These are phyloP conservation scores for Augochlora pura DNA, from an alignment of 1,140 invertebrate genomes.

Conservation along the genomic window DNA sequence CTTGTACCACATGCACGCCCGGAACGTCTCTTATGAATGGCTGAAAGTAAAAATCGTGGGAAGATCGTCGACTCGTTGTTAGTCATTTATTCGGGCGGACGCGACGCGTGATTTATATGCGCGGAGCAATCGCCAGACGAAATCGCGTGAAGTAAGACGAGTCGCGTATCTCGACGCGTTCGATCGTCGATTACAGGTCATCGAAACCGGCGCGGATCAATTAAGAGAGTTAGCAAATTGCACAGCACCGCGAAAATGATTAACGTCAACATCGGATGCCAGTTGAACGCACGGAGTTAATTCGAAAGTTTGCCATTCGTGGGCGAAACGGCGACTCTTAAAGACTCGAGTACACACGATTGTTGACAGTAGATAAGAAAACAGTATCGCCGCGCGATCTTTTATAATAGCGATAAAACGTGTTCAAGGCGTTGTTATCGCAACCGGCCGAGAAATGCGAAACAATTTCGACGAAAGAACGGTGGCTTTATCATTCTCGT, in stretches of 20 bases:
- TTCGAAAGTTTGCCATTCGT: constrained; percentile 1
- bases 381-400: neutral
- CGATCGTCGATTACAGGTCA: neutral
- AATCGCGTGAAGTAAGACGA: neutral
- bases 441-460: neutral
- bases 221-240: constrained; percentile 23
- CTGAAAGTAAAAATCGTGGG: constrained; percentile 55
- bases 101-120: neutral
- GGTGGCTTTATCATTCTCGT: too few relatives aligned
- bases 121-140: neutral
- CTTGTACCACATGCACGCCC: constrained; percentile 48
- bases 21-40: constrained; percentile 1
- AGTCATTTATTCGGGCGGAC: neutral
- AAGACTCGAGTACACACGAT: neutral
- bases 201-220: neutral
- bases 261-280: neutral
- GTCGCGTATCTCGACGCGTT: neutral
- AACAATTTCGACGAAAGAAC: too few relatives aligned
- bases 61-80: neutral
- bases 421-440: neutral
- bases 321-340: neutral
- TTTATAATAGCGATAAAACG: neutral
- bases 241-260: neutral
- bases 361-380: constrained; percentile 20
- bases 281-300: neutral